Evolutionary conservation across 1,140 invertebrate species (phyloP).

Genomic region (Lanistes nyassanus): DNA sequence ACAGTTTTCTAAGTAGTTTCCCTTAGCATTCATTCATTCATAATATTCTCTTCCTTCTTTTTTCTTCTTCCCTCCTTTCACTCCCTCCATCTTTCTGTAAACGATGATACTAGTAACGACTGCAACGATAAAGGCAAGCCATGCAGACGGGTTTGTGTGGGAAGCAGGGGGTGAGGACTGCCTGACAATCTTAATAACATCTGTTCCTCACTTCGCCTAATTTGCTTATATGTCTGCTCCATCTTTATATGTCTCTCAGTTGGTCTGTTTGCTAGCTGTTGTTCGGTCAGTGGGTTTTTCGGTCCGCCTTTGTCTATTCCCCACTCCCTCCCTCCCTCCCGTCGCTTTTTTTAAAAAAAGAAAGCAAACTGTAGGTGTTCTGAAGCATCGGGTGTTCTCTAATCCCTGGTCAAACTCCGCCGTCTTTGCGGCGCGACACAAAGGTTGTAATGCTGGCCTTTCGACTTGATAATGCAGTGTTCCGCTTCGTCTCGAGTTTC

Average conservation of each 20-base stretch:
- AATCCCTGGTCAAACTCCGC: too few species aligned
- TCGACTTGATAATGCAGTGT: too few species aligned
- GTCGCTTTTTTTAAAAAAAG: background rate
- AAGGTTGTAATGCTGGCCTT: too few species aligned
- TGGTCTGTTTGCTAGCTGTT: background rate
- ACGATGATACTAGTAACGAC: too few species aligned
- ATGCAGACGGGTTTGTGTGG: too few species aligned
- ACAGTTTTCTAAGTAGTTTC: background rate
- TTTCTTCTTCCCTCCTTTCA: background rate
- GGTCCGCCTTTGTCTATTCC: slow-evolving; percentile 2
- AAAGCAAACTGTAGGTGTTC: too few species aligned
- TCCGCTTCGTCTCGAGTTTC: too few species aligned
- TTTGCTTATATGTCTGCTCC: slow-evolving; percentile 1
- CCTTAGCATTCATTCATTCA: background rate
- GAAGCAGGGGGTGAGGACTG: too few species aligned
- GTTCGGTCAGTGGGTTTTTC: background rate
- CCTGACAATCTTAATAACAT: too few species aligned
- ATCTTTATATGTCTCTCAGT: slow-evolving; percentile 1
- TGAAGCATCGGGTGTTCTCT: too few species aligned
- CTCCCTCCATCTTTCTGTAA: background rate
- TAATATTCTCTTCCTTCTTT: background rate
- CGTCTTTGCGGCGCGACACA: too few species aligned
- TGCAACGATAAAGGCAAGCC: background rate
- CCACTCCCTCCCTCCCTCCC: background rate
- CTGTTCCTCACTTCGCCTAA: background rate